A percentile compares a stretch with the other conserved stretches of the same genome.
phyloP scores from a whole-genome alignment of 2,888 invertebrate species.

The Protonemura montana region DNA sequence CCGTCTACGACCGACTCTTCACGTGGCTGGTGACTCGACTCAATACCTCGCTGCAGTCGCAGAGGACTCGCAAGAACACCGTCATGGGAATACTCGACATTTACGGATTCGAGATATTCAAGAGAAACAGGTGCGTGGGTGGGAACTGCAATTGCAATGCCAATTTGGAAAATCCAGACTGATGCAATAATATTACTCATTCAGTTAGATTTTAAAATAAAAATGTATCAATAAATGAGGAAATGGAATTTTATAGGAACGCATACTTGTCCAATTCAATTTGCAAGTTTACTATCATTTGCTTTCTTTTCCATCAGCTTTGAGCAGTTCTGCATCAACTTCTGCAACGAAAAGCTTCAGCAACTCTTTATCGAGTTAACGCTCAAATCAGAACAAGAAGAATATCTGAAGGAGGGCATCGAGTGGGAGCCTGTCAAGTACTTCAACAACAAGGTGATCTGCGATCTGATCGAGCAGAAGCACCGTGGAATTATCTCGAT shows the following conservation, averaged over 20 bases:
- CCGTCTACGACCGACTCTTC: conserved; percentile 89
- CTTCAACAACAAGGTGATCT: conserved; percentile 93
- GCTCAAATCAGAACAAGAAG: conserved; percentile 90
- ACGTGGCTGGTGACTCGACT: conserved; percentile 86
- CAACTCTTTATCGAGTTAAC: conserved; percentile 93
- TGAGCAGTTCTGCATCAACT: conserved; percentile 94
- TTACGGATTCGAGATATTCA: conserved; percentile 94
- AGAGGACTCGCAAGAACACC: conserved; percentile 65
- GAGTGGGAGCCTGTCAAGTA: conserved; percentile 89
- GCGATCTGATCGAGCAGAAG: conserved; percentile 89
- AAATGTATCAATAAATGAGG: background rate
- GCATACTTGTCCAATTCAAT: too few relatives aligned
- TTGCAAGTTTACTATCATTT: too few relatives aligned
- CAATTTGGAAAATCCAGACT: too few relatives aligned
- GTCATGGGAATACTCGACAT: conserved; percentile 93
- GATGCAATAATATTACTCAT: too few relatives aligned
- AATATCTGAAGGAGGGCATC: conserved; percentile 89
- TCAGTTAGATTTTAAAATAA: too few relatives aligned
- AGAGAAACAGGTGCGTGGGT: conserved; percentile 76
- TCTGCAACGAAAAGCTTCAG: conserved; percentile 94
- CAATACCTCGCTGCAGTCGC: conserved; percentile 75
- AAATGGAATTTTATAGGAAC: too few relatives aligned
- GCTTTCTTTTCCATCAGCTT: too few relatives aligned
- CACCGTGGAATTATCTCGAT: conserved; percentile 86
- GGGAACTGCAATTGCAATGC: too few relatives aligned